Evolutionary conservation across 2,888 invertebrate species (phyloP).

Genomic region (Ferdinandea cuprea): DNA sequence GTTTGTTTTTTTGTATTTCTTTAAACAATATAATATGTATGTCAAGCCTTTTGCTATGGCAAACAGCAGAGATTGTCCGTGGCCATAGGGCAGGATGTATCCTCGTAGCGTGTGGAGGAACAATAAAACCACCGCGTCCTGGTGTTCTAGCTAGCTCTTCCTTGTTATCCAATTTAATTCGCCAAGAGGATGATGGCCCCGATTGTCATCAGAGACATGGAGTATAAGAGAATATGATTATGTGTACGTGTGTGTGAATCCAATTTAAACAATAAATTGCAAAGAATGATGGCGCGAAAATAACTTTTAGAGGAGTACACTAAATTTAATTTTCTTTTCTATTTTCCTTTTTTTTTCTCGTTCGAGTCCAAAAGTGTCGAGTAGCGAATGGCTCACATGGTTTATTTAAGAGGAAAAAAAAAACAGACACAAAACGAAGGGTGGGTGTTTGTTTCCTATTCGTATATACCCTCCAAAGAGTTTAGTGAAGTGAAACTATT

Average conservation of each 20-base stretch:
- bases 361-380: slow-evolving; percentile 28
- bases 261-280: slow-evolving; percentile 63
- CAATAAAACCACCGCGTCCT: slow-evolving; percentile 50
- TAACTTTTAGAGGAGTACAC: slow-evolving; percentile 50
- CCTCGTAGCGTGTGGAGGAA: slow-evolving; percentile 19
- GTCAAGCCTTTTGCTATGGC: slow-evolving; percentile 49
- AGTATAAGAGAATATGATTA: slow-evolving; percentile 39
- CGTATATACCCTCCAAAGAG: neutral
- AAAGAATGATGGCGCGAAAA: slow-evolving; percentile 57
- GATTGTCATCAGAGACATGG: slow-evolving; percentile 53
- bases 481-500: slow-evolving; percentile 5
- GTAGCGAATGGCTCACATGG: slow-evolving; percentile 9
- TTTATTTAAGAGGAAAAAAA: neutral
- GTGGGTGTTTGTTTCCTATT: neutral
- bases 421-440: too few relatives aligned
- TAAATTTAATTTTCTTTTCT: slow-evolving; percentile 65
- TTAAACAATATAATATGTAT: slow-evolving; percentile 30
- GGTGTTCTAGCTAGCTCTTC: slow-evolving; percentile 38
- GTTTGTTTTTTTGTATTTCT: slow-evolving; percentile 7
- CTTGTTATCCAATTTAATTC: slow-evolving; percentile 72
- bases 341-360: slow-evolving; percentile 1
- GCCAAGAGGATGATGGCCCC: slow-evolving; percentile 57
- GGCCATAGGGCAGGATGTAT: slow-evolving; percentile 8
- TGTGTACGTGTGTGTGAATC: slow-evolving; percentile 25
- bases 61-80: slow-evolving; percentile 51